Conservation (phyloP, 2,113 vertebrate species). For the Phaetusa simplex region DNA sequence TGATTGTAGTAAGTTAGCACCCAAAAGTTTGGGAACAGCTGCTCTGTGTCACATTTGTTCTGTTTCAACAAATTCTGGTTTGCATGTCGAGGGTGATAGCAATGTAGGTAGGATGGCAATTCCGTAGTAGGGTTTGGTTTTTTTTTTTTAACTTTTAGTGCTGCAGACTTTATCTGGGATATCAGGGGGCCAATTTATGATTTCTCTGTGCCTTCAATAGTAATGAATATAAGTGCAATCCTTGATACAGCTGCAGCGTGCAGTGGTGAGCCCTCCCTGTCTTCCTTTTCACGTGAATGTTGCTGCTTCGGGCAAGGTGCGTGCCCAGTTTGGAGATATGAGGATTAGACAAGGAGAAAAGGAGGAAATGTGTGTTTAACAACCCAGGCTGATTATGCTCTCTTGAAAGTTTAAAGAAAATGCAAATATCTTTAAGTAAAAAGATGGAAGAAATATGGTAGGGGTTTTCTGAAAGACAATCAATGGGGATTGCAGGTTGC, state of each 20-base stretch:
- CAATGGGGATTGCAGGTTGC: not conserved
- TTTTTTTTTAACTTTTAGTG: not conserved
- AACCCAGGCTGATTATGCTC: not conserved
- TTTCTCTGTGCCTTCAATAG: slow-evolving; percentile 26
- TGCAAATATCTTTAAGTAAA: not conserved
- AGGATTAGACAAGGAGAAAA: not conserved
- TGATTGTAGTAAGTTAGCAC: not conserved
- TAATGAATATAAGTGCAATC: not conserved
- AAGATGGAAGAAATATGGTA: not conserved
- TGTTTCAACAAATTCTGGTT: not conserved
- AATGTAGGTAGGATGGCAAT: not conserved
- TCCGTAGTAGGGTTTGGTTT: not conserved
- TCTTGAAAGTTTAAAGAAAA: not conserved
- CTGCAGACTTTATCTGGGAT: not conserved
- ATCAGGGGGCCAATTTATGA: not conserved
- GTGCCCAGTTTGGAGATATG: not conserved
- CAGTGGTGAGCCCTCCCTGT: not conserved
- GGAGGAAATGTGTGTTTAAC: not conserved
- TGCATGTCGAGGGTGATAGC: not conserved
- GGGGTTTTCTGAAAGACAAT: not conserved
- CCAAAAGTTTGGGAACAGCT: not conserved
- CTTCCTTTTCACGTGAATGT: not conserved
- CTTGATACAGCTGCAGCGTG: not conserved
- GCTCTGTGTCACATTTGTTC: not conserved
- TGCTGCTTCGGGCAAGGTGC: not conserved